Conservation (phyloP, 2,797 vertebrate genomes). For the Melanogrammus aeglefinus region DNA sequence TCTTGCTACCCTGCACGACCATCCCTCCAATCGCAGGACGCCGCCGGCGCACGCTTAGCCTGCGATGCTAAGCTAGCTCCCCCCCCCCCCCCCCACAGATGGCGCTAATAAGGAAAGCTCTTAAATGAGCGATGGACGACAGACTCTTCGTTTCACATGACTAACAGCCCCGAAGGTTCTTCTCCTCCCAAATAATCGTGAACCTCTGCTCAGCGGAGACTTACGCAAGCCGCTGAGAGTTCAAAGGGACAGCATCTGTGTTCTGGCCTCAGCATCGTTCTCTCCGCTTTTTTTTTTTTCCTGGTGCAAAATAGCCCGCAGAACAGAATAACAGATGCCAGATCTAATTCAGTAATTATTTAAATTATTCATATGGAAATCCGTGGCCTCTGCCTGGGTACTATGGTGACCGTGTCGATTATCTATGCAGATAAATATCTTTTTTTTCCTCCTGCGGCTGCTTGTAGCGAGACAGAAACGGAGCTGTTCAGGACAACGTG, state of each 20-base stretch:
- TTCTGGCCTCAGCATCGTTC: constrained; percentile 4
- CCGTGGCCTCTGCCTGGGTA: constrained; percentile 17
- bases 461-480: background rate
- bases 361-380: constrained; percentile 35
- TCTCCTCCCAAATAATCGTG: constrained; percentile 2
- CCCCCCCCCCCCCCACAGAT: background rate
- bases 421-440: constrained; percentile 34
- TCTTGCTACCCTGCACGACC: background rate
- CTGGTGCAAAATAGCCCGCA: background rate
- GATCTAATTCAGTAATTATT: constrained; percentile 41
- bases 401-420: constrained; percentile 34
- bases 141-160: background rate
- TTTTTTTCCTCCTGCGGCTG: constrained; percentile 13
- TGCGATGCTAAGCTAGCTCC: background rate
- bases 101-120: background rate
- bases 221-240: constrained; percentile 7
- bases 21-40: background rate
- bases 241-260: constrained; percentile 15
- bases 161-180: constrained; percentile 15
- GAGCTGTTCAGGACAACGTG: background rate
- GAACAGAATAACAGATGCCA: constrained; percentile 26
- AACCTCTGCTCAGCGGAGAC: constrained; percentile 9
- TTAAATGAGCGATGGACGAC: background rate
- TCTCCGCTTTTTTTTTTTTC: background rate
- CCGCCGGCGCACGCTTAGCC: background rate